Conservation (phyloP, 1,140 invertebrate genomes). For the Acromyrmex charruanus region DNA sequence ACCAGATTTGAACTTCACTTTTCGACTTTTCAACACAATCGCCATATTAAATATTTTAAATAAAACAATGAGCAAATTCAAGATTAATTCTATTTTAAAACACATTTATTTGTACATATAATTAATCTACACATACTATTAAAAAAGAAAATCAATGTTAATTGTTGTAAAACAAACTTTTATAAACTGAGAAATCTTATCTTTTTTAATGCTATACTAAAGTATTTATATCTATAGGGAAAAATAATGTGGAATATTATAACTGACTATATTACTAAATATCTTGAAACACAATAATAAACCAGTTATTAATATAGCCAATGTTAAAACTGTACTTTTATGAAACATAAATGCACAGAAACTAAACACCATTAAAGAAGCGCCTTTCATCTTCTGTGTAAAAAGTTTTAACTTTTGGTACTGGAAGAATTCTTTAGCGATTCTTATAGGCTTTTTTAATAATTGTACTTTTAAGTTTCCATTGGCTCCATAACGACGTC, state of each 20-base stretch:
- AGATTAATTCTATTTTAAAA: conserved; percentile 32
- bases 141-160: background rate
- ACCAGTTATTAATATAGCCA: background rate
- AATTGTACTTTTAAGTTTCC: conserved; percentile 84
- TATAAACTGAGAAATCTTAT: conserved; percentile 11
- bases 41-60: conserved; percentile 2
- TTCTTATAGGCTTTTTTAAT: conserved; percentile 36
- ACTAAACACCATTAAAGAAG: conserved; percentile 26
- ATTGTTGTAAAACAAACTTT: conserved; percentile 47
- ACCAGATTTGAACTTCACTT: too few relatives aligned
- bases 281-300: conserved; percentile 7
- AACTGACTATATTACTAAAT: background rate
- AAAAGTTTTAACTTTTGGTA: conserved; percentile 34
- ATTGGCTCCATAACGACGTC: conserved; percentile 83
- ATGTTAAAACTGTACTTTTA: conserved; percentile 7
- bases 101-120: conserved; percentile 11
- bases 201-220: background rate
- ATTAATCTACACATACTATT: conserved; percentile 20
- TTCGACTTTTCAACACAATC: too few relatives aligned
- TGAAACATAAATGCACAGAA: conserved; percentile 17
- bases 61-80: background rate
- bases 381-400: conserved; percentile 9
- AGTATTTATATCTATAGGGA: background rate
- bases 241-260: background rate
- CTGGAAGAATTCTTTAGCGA: conserved; percentile 64